Evolutionary conservation across 2,888 invertebrate genomes (phyloP), one percentile per base, ranked within the genome.

Genomic region (Amphipyra berbera): DNA sequence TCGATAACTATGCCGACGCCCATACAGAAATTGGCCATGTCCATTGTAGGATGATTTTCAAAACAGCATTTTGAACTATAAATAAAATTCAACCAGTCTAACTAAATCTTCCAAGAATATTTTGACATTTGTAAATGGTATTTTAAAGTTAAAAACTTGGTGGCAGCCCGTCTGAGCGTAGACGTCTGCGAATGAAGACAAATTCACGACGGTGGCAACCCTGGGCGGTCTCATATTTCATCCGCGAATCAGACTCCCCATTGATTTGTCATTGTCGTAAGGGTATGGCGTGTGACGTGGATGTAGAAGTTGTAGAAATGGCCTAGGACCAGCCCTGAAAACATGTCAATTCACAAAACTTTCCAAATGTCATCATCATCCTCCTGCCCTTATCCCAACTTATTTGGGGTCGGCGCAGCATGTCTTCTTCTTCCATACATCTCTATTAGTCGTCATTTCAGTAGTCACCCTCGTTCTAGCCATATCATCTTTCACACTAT

Each of bases 241-340:
- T 73, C 44, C 65, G 52, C 46, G 49, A 71, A 76, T 68, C 71
- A 66, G 73, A 69, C 73, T 78, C 65, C 42, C 61, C 68, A 78
- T 79, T 78, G 81, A 78, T 78, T 78, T 80, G 76, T 73, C 81
- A 78, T 71, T 73, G 76, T 78, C 73, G 71, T 58, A 61, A 52
- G 53, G 53, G 49, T 60, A 60, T 40, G 59, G 14, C n/a, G 37
- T 40, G 2, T 9, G 14, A 5, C 59, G 41, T 9, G 33, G 53
- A 70, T 44, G n/a, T 53, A 9, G 5, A 2, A 3, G 2, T 0
- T 2, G 38, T 41, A 30, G 53, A 76, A 60, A 13, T 40, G 50
- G 30, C 44, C 27, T 14, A 13, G 0, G 21, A 0, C 6, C 13
- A 27, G 12, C 40, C 21, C 15, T 30, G 30, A 15, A n/a, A 42